Conservation (phyloP, 1,140 invertebrate species). For the Arctopsyche grandis region DNA sequence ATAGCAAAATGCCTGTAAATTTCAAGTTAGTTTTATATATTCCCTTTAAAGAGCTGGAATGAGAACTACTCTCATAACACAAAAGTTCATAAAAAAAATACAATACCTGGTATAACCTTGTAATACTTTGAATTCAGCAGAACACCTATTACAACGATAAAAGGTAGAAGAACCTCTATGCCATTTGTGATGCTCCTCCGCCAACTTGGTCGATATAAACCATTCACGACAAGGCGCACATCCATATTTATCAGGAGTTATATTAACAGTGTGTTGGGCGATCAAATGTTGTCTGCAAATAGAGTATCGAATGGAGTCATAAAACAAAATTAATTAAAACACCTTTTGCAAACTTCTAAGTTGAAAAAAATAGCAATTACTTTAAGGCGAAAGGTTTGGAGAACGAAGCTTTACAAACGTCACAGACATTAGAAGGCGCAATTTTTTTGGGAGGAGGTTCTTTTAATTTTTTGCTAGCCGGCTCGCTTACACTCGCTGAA, state of each 20-base stretch:
- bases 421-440: not conserved
- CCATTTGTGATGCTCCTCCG: constrained; percentile 52
- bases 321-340: not conserved
- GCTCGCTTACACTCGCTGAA: not conserved
- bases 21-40: not conserved
- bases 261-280: constrained; percentile 23
- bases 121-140: constrained; percentile 49
- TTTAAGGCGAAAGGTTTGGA: constrained; percentile 19
- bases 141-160: constrained; percentile 55
- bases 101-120: constrained; percentile 52
- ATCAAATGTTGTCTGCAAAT: constrained; percentile 41
- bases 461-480: not conserved
- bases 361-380: not conserved
- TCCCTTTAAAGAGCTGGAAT: not conserved
- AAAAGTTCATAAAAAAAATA: not conserved
- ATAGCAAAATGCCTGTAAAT: constrained; percentile 54
- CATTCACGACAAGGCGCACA: constrained; percentile 57
- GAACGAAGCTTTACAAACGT: constrained; percentile 21
- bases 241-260: constrained; percentile 42
- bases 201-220: constrained; percentile 53
- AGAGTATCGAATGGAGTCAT: not conserved
- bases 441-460: constrained; percentile 24
- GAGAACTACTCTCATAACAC: not conserved
- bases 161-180: constrained; percentile 50
- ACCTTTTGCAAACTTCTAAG: no score